Base-by-base conservation (phyloP, 2,113 vertebrate species). In the Cyanoderma ruficeps region DNA sequence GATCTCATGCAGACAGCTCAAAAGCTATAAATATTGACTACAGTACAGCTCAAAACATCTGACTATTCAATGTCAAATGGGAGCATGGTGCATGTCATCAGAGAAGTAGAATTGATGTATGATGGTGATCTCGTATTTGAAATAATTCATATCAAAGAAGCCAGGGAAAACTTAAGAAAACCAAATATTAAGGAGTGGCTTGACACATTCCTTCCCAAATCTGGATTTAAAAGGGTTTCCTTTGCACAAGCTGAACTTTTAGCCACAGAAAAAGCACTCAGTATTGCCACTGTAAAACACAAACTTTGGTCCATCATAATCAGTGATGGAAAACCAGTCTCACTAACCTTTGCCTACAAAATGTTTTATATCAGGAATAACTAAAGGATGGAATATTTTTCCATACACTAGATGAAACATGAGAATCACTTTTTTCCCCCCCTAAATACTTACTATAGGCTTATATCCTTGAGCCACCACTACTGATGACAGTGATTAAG, bases 361-460 rank as follows among this genome's bases (percentile, higher is more conserved):
- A 31, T 6, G 1, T 47, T 80, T 81, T 52, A 7, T 6, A 23
- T 35, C 59, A 65, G 11, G 9, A 81, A 35, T 2, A 74, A 15
- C 8, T 49, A 61, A 79, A 60, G 5, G 6, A 8, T 22, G 3
- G 7, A 87, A 25, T 21, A 50, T 72, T 70, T 64, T 12, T 56
- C 22, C 75, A 6, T n/a, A 16, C 1, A 4, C 2, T 47, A 33
- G 7, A 23, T 31, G 7, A 70, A 52, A 52, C 28, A 19, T 1
- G 4, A 59, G 7, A 13, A 42, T 21, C 52, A 25, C 4, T 39
- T 11, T 56, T 13, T 13, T 7, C 4, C 7, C 10, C 7, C 41
- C 30, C 9, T 3, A 6, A 1, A 5, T 22, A 2, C 4, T 76
- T 35, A 50, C 16, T 76, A 3, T 11, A 35, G 16, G 11, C 5